phyloP scores from a whole-genome alignment of 2,797 vertebrate genomes.

The Tapera naevia region DNA sequence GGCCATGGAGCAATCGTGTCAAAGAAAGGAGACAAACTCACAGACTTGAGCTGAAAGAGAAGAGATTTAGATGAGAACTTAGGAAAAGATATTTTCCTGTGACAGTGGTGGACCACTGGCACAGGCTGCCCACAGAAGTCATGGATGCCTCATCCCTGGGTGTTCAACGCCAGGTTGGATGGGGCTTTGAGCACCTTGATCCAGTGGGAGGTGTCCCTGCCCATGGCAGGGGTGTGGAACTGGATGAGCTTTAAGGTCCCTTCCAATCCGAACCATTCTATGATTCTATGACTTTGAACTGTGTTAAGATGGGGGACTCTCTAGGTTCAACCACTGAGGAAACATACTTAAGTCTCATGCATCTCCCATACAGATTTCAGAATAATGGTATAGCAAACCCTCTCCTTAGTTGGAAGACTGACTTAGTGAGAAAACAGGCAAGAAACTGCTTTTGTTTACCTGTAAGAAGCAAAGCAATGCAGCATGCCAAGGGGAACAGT shows the following conservation, averaged over 20 bases:
- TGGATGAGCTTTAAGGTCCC: too few species aligned
- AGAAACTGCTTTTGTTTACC: not conserved
- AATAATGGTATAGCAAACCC: not conserved
- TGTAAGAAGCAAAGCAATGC: not conserved
- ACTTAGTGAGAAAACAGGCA: not conserved
- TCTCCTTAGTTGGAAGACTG: not conserved
- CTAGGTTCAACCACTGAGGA: not conserved
- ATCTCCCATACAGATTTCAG: not conserved
- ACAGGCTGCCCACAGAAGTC: too few species aligned
- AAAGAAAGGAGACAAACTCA: not conserved
- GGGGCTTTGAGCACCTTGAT: too few species aligned
- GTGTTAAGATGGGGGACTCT: not conserved
- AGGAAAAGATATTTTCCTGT: too few species aligned
- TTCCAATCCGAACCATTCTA: too few species aligned
- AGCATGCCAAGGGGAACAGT: not conserved
- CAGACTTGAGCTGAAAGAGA: not conserved
- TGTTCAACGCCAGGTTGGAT: too few species aligned
- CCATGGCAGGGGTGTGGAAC: too few species aligned
- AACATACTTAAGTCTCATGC: not conserved
- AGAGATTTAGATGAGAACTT: too few species aligned
- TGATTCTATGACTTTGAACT: not conserved
- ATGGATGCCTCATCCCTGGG: too few species aligned
- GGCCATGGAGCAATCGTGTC: accelerated
- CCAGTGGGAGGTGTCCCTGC: too few species aligned
- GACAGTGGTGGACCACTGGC: too few species aligned